phyloP scores from a whole-genome alignment of 2,797 vertebrate species.

The Acropternis orthonyx region DNA sequence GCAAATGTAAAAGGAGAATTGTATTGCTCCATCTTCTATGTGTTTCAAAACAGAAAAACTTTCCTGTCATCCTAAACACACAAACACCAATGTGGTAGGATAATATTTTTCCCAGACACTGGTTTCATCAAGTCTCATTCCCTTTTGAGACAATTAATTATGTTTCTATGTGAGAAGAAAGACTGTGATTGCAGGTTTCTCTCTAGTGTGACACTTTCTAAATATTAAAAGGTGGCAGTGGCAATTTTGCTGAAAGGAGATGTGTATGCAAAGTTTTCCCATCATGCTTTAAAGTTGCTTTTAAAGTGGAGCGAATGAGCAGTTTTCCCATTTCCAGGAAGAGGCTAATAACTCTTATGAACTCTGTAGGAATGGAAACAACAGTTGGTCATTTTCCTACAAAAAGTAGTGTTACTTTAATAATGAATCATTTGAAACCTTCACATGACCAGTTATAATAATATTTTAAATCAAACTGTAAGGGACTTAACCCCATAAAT shows the following conservation, averaged over 20 bases:
- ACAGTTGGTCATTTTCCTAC: background rate
- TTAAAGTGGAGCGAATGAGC: background rate
- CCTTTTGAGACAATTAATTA: background rate
- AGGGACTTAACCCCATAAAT: background rate
- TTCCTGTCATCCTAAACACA: background rate
- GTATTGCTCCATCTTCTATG: background rate
- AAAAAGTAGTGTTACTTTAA: constrained; percentile 5
- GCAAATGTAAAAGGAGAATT: background rate
- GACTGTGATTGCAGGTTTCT: background rate
- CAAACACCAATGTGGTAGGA: background rate
- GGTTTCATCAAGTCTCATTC: background rate
- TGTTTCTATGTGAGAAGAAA: background rate
- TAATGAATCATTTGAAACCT: constrained; percentile 10
- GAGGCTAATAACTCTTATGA: constrained; percentile 1
- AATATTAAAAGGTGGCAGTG: background rate
- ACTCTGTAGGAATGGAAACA: constrained; percentile 21
- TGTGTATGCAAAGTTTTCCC: background rate
- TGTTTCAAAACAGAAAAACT: background rate
- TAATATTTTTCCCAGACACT: background rate
- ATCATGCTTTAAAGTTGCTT: background rate
- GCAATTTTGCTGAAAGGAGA: background rate
- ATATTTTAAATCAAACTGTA: constrained; percentile 14
- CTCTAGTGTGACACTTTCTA: background rate
- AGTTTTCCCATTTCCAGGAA: constrained; percentile 28
- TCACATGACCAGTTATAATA: background rate